Evolutionary conservation across 2,888 invertebrate species (phyloP), one percentile per base, ranked within the genome.

Genomic region (Synergus laeviventris): DNA sequence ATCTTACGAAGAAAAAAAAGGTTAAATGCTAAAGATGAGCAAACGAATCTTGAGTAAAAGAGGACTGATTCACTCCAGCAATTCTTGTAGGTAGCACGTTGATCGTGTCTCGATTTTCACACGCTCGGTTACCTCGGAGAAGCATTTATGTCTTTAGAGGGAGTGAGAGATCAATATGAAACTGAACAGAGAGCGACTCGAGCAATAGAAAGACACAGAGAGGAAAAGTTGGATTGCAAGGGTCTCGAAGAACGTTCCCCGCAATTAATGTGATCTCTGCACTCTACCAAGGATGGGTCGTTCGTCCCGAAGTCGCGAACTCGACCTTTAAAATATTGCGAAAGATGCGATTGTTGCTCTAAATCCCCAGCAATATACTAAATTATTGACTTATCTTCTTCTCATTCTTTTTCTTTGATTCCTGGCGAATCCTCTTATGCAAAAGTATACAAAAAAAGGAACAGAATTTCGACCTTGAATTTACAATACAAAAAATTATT

Each of bases 261-360:
- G 78, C 81, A 84, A 83, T 84, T 84, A 84, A 78, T 78, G 70
- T 76, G 79, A 77, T 82, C 79, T 77, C 80, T 73, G 77, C 78
- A 75, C 78, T 79, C 79, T 73, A 79, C 74, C 77, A 82, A 80
- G 79, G 82, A 84, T 80, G 81, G 79, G 79, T 62, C 79, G 76
- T 78, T 49, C 64, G 54, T 81, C 82, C 81, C 81, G 74, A 78
- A 83, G 82, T 84, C 83, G 81, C 83, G 82, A 83, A 86, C 86
- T 85, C 86, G 84, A 86, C 86, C 86, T 86, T 86, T 86, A 85
- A 83, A 73, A 83, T 75, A 77, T 81, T 81, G 81, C 79, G 82
- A 82, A 82, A 82, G 76, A 78, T 76, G 77, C 74, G 64, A 38
- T 64, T 70, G 66, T 61, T 75, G 73, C 73, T 59, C 73, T 77